Conservation (phyloP, 2,888 invertebrate genomes). For the Anagyrus pseudococci region DNA sequence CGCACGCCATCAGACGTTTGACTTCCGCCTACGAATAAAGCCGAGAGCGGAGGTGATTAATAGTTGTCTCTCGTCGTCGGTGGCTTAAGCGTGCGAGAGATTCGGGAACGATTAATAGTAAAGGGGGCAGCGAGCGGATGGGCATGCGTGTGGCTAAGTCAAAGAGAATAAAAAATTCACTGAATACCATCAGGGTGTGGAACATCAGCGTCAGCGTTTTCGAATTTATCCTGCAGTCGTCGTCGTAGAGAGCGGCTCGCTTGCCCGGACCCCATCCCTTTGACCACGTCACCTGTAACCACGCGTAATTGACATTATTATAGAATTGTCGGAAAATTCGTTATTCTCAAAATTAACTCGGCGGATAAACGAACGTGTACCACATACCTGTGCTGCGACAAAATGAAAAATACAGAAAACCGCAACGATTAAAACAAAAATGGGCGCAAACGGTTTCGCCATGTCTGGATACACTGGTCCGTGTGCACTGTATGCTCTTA, state of each 20-base stretch:
- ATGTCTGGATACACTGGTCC: no score
- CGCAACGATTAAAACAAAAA: no score
- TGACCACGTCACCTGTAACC: conserved; percentile 39
- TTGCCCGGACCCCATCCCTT: conserved; percentile 44
- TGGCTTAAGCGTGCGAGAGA: background rate
- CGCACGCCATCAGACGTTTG: conserved; percentile 31
- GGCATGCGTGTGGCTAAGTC: background rate
- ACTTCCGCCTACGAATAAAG: conserved; percentile 35
- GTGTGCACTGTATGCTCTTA: no score
- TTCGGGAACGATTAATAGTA: background rate
- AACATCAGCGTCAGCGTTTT: conserved; percentile 30
- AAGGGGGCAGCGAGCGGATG: background rate
- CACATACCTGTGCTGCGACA: no score
- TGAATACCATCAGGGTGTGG: conserved; percentile 36
- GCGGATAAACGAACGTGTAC: no score
- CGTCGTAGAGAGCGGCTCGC: conserved; percentile 29
- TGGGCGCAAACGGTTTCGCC: no score
- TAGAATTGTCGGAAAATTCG: no score
- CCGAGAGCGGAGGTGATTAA: background rate
- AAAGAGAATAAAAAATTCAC: conserved; percentile 3
- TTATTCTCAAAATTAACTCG: no score
- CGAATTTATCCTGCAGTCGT: conserved; percentile 33
- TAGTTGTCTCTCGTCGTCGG: background rate
- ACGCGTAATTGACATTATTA: no score
- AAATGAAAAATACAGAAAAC: no score